A percentile compares a stretch with the other conserved stretches of the same genome.
Conservation (phyloP, 2,888 invertebrate genomes). For the Aromia moschata region DNA sequence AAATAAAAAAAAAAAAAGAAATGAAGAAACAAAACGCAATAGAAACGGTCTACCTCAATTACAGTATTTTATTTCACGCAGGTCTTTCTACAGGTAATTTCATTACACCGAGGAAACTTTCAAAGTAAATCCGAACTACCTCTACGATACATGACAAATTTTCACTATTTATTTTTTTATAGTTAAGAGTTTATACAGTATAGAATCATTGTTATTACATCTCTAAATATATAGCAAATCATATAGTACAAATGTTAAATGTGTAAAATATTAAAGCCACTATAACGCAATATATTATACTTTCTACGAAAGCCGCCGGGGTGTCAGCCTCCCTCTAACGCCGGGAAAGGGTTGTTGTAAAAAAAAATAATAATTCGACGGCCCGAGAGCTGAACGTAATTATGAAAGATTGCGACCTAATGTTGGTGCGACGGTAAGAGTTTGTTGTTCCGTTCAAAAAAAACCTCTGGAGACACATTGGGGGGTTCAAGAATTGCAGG, state of each 20-base stretch:
- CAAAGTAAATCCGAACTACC: slow-evolving; percentile 39
- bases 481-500: neutral
- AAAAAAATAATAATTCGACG: neutral
- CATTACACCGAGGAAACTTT: neutral
- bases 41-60: slow-evolving; percentile 53
- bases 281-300: slow-evolving; percentile 28
- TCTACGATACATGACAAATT: slow-evolving; percentile 48
- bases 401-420: slow-evolving; percentile 11
- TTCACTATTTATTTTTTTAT: slow-evolving; percentile 42
- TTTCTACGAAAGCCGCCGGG: slow-evolving; percentile 21
- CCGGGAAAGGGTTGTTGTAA: neutral
- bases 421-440: neutral
- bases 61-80: slow-evolving; percentile 52
- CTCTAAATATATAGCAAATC: slow-evolving; percentile 32
- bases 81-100: neutral
- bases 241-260: slow-evolving; percentile 37
- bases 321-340: slow-evolving; percentile 11
- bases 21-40: slow-evolving; percentile 29
- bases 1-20: slow-evolving; percentile 24
- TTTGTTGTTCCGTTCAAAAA: too few relatives aligned
- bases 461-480: neutral
- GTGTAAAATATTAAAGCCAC: slow-evolving; percentile 21
- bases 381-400: neutral
- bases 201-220: slow-evolving; percentile 38
- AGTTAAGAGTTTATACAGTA: slow-evolving; percentile 39